A percentile compares a stretch with the other conserved stretches of the same genome.
Conservation (phyloP, 2,888 invertebrate genomes). For the Temnothorax rugatulus region DNA sequence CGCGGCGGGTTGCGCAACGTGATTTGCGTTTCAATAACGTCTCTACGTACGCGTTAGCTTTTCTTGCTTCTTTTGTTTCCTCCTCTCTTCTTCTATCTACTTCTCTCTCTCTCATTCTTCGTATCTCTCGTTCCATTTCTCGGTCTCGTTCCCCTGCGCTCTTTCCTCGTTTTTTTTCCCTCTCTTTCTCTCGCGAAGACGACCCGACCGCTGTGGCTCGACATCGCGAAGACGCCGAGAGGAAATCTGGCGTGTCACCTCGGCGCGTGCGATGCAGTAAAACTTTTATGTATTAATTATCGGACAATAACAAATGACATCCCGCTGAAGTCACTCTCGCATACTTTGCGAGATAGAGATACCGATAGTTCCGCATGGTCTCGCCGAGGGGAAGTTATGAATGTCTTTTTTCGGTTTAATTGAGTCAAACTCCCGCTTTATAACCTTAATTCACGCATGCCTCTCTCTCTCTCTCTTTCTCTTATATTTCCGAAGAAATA, state of each 20-base stretch:
- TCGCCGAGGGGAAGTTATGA: not conserved
- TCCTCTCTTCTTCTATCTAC: constrained; percentile 52
- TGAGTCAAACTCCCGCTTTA: not conserved
- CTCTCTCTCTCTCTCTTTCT: not conserved
- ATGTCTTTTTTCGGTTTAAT: constrained; percentile 1
- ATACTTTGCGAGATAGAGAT: constrained; percentile 25
- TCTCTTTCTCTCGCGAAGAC: constrained; percentile 8
- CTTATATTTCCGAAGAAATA: not conserved
- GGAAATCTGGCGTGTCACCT: constrained; percentile 58
- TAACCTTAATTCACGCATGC: not conserved
- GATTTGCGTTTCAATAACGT: constrained; percentile 85
- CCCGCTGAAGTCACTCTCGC: constrained; percentile 51
- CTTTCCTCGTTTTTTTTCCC: not conserved
- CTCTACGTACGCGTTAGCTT: constrained; percentile 68
- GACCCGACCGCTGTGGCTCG: constrained; percentile 13
- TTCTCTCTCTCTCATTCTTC: constrained; percentile 19
- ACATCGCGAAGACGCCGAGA: constrained; percentile 9
- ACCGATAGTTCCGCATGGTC: not conserved
- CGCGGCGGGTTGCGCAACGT: constrained; percentile 82
- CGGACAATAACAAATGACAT: constrained; percentile 82
- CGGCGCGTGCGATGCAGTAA: constrained; percentile 73
- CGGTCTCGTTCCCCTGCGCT: not conserved
- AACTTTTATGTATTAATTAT: constrained; percentile 83
- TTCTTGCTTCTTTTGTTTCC: constrained; percentile 55
- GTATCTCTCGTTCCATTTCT: constrained; percentile 37